Conservation (phyloP, 1,140 invertebrate species). For the Meloidogyne exigua region DNA sequence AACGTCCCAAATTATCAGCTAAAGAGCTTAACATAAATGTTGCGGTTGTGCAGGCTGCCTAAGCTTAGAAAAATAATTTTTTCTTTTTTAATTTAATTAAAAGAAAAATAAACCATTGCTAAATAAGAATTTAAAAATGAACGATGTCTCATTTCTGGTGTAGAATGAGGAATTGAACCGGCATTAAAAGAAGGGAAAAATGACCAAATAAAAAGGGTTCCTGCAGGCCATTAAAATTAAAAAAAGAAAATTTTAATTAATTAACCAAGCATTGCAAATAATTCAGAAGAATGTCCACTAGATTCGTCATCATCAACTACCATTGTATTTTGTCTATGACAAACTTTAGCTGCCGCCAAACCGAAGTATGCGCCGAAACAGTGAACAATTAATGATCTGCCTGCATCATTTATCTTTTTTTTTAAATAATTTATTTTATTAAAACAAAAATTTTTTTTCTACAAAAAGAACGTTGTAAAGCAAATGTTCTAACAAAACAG, state of each 20-base stretch:
- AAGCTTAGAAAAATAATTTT: background rate
- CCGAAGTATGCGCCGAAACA: conserved; percentile 92
- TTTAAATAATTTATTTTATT: background rate
- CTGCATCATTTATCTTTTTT: conserved; percentile 70
- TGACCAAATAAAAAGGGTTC: conserved; percentile 67
- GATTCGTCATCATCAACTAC: conserved; percentile 55
- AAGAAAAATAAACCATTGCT: conserved; percentile 58
- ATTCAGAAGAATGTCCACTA: conserved; percentile 50
- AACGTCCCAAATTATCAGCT: conserved; percentile 56
- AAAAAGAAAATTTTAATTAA: background rate
- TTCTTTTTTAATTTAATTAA: background rate
- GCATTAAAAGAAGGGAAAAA: conserved; percentile 67
- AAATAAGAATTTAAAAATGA: conserved; percentile 68
- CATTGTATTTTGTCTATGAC: conserved; percentile 39
- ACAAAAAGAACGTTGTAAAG: conserved; percentile 56
- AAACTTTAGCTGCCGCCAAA: conserved; percentile 46
- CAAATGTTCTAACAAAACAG: conserved; percentile 66
- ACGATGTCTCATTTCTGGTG: conserved; percentile 64
- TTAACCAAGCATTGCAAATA: conserved; percentile 59
- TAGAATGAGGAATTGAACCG: conserved; percentile 54
- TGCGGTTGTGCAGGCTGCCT: conserved; percentile 64
- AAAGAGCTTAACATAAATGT: conserved; percentile 66
- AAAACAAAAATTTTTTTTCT: background rate
- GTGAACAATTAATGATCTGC: conserved; percentile 89
- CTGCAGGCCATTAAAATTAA: background rate